Evolutionary conservation across 2,797 vertebrate genomes (phyloP).

Genomic region (Cossypha niveicapilla): DNA sequence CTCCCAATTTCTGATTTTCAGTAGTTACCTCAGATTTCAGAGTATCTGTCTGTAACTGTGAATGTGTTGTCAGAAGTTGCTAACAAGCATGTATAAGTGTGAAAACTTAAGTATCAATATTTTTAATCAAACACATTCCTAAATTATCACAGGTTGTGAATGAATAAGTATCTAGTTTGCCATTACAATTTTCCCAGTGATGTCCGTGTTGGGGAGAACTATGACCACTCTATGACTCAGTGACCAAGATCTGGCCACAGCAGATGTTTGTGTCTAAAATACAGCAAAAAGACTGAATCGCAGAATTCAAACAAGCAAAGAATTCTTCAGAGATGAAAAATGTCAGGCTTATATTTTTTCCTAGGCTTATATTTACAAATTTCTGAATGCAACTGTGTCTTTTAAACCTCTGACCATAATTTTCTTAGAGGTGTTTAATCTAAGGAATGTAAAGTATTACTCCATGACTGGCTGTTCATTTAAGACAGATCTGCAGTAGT

Average conservation of each 20-base stretch:
- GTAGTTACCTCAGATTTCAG: neutral
- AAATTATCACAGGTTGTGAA: neutral
- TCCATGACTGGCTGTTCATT: neutral
- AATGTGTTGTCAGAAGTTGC: neutral
- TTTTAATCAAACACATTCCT: neutral
- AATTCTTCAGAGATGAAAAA: neutral
- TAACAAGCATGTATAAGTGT: neutral
- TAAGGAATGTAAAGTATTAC: neutral
- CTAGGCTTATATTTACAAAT: neutral
- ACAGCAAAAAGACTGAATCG: neutral
- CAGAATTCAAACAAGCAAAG: neutral
- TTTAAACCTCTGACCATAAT: neutral
- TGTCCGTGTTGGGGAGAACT: neutral
- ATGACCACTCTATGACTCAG: neutral
- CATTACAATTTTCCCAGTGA: neutral
- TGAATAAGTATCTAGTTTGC: neutral
- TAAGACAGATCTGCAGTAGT: neutral
- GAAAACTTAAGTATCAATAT: conserved; percentile 30
- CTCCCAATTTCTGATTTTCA: neutral
- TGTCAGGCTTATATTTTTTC: neutral
- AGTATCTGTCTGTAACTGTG: neutral
- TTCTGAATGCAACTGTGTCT: neutral
- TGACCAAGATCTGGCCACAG: neutral
- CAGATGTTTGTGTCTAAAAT: neutral
- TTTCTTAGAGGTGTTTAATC: neutral